These are phyloP conservation scores for Atta colombica DNA, from an alignment of 1,140 invertebrate genomes.

Conservation along the genomic window DNA sequence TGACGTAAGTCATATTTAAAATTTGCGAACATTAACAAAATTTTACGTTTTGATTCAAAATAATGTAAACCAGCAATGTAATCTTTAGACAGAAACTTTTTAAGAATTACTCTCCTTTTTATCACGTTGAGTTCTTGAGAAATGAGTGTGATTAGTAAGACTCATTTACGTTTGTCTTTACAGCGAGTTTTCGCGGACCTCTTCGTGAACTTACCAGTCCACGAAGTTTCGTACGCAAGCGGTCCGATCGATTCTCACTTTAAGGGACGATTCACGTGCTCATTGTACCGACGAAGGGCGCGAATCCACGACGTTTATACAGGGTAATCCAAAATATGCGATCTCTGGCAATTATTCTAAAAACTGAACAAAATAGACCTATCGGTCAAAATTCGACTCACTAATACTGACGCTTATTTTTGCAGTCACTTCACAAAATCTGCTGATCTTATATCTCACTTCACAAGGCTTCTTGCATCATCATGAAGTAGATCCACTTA, in stretches of 20 bases:
- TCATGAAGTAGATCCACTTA: conserved; percentile 13
- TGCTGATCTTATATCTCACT: conserved; percentile 37
- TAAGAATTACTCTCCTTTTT: conserved; percentile 72
- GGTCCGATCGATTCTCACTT: conserved; percentile 69
- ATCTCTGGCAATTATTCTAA: conserved; percentile 11
- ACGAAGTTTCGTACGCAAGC: conserved; percentile 63
- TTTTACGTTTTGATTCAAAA: conserved; percentile 28
- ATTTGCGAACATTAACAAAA: conserved; percentile 29
- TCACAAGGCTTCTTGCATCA: conserved; percentile 24
- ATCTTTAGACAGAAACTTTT: conserved; percentile 36
- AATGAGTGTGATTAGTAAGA: conserved; percentile 35
- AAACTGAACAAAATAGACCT: neutral
- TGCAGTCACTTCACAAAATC: conserved; percentile 38
- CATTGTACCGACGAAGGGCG: conserved; percentile 66
- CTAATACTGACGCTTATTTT: conserved; percentile 43
- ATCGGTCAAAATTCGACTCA: conserved; percentile 25
- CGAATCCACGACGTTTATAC: conserved; percentile 68
- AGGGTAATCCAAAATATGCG: conserved; percentile 66
- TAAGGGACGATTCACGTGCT: conserved; percentile 73
- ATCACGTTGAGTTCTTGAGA: neutral
- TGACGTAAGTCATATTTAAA: neutral
- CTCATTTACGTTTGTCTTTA: conserved; percentile 17
- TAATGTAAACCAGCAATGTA: neutral
- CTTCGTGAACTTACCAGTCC: conserved; percentile 68
- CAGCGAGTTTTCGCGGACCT: neutral